Base-by-base conservation (phyloP, 2,888 invertebrate species). In the Meloe dianella region DNA sequence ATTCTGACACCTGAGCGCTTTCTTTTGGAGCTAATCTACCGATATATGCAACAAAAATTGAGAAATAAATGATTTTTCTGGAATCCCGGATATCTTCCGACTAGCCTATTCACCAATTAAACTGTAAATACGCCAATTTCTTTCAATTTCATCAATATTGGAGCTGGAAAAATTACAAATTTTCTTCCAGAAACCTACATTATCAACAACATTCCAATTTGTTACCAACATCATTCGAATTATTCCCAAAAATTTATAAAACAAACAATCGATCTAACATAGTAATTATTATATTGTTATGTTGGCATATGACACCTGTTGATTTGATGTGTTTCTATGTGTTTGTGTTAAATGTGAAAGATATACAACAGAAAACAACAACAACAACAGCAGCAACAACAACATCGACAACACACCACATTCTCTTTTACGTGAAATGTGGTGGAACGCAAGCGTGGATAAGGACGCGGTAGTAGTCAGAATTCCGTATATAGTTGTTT, bases 401-500 rank as follows among this genome's bases (percentile, higher is more conserved):
- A 10, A 9, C 10, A 10, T 1, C 32, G 17, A 41, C 41, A 41
- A 41, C 41, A 35, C 12, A 41, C 41, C 17, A 41, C 41, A 41
- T 41, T 41, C 41, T 41, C 41, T 41, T 41, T 17, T 41, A 41
- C 8, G 41, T 41, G 41, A 41, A 41, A 41, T 41, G 41, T 41
- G 41, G 41, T 41, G 41, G 47, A 51, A 51, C 47, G 47, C 47
- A 51, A 51, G 47, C 47, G 47, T 51, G 47, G 20, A 22, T 51
- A 51, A 51, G 47, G 47, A 51, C 47, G 47, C 47, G 47, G 47
- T 10, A 51, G 47, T 51, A 51, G 47, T 51, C 47, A 51, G 47
- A 51, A 51, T 51, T 51, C 47, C 47, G 47, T 41, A 41, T 41
- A 41, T 41, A 41, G 41, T 51, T 22, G 9, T 51, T 51, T 22